Evolutionary conservation across 1,140 invertebrate species (phyloP), one percentile per base, ranked within the genome.

Genomic region (Bilobella aurantiaca): DNA sequence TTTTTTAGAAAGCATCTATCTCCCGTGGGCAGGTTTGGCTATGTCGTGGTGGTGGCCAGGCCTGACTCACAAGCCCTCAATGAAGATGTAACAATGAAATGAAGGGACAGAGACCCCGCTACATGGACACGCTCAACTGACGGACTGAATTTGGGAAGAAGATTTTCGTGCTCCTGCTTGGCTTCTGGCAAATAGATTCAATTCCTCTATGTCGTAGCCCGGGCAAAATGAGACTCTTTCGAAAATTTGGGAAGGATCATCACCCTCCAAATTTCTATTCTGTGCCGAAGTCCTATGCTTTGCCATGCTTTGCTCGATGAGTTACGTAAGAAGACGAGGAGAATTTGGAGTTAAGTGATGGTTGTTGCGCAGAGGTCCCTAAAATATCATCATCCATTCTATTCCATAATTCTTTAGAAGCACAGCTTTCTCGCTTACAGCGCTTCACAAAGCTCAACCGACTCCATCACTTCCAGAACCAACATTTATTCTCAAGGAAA

Each of bases 1-100:
- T 53, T 53, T 53, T 53, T 53, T 53, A 53, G 49, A 53, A 53
- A 53, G 49, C 49, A 53, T 53, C 49, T 53, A 53, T 53, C 49
- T 53, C 49, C 49, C 49, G n/a, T n/a, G n/a, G n/a, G n/a, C 25
- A 53, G 12, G 49, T 23, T 23, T 53, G 8, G 5, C 8, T 53
- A 53, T 53, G 49, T 53, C 49, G 49, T 53, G 14, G 49, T 53
- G 14, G n/a, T n/a, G n/a, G n/a, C n/a, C n/a, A n/a, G n/a, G n/a
- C 21, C 23, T 23, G 8, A 23, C 49, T 23, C 49, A 14, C 49
- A 12, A 5, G 49, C 49, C 49, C 49, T 23, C 49, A 23, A 53
- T 53, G 49, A 53, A 53, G 49, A 53, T 23, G 49, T 53, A 53
- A 53, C 49, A 53, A 53, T 53, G 49, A 23, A 53, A 16, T 53